Evolutionary conservation across 2,113 vertebrate genomes (phyloP).

Genomic region (Pimephales promelas): DNA sequence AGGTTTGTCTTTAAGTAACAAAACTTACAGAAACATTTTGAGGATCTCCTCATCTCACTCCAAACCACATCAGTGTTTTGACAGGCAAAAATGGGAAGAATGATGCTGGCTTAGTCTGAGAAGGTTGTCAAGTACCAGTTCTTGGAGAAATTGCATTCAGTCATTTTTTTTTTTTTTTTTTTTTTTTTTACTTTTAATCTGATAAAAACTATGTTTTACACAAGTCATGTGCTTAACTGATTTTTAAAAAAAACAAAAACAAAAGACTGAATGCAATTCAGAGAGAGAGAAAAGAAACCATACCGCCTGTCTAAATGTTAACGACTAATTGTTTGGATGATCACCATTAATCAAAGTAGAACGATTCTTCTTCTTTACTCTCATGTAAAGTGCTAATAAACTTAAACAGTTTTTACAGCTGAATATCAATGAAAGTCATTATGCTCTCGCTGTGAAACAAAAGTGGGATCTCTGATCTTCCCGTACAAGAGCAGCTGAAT

Average conservation of each 20-base stretch:
- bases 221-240: neutral
- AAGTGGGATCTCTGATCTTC: conserved; percentile 1
- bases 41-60: conserved; percentile 18
- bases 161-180: no score
- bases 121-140: no score
- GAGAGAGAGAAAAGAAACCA: neutral
- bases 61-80: conserved; percentile 19
- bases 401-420: neutral
- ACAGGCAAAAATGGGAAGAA: conserved; percentile 9
- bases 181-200: neutral
- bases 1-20: neutral
- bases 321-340: conserved; percentile 26
- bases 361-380: conserved; percentile 25
- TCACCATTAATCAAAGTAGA: neutral
- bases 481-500: neutral
- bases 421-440: neutral
- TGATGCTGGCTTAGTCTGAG: neutral
- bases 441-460: conserved; percentile 1
- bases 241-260: neutral
- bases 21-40: conserved; percentile 1
- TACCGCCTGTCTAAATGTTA: conserved; percentile 2
- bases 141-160: no score
- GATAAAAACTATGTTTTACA: neutral
- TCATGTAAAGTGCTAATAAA: neutral
- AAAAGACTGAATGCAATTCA: no score